Evolutionary conservation across 2,888 invertebrate genomes (phyloP), one percentile per base, ranked within the genome.

Genomic region (Empis stercorea): DNA sequence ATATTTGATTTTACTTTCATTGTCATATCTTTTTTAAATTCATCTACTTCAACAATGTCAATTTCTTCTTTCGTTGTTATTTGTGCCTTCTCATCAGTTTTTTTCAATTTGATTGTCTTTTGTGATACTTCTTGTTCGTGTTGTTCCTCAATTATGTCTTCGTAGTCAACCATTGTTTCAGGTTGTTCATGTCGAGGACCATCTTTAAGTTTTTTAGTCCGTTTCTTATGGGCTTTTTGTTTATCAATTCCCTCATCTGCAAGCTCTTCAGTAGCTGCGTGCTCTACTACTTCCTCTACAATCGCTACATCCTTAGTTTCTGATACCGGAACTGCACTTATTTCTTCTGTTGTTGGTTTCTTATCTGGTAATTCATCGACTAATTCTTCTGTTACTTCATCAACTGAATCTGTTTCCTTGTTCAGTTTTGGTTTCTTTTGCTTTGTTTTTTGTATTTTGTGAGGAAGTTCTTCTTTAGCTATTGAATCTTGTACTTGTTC

Each of bases 1-100:
- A 71, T 68, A 56, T 74, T 74, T 1, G 76, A 75, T 30, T 68
- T 63, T 40, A 74, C 59, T 55, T 74, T 76, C 54, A 78, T 71
- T 54, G 73, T 74, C 51, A 78, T 74, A 51, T 75, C 75, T 59
- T 75, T 75, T 50, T 71, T 73, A 44, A 71, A 73, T 47, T 67
- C 62, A 47, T 69, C 64, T 13, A 70, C 64, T 54, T 66, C 68
- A 30, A 43, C 42, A 37, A 65, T 59, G 46, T 64, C 63, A 38
- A 62, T 62, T 11, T 66, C 55, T 51, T 64, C 63, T 13, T 65
- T 65, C 30, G 66, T 66, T 4, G 63, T 64, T 49, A 59, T 63
- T 54, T 66, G 60, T 40, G 63, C 64, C 56, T 61, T 58, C 55
- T 73, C 71, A 53, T 66, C 62, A 51, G 72, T 61, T 57, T 66